Evolutionary conservation across 1,140 invertebrate species (phyloP).

Genomic region (Hycleus cichorii): DNA sequence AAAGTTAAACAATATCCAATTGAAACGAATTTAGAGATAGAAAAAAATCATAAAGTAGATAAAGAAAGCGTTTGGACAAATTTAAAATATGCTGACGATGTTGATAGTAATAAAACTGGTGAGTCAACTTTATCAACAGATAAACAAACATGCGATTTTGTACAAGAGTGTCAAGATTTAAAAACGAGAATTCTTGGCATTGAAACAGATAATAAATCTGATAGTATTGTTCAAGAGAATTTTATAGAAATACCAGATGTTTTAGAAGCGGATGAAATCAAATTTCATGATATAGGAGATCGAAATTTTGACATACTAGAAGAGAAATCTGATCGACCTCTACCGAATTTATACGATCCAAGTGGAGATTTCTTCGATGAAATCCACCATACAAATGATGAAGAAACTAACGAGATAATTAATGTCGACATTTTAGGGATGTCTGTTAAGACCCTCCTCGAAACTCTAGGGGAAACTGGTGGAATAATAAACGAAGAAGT

Average conservation of each 20-base stretch:
- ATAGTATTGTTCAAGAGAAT: background rate
- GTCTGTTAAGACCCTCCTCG: no score
- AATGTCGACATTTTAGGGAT: no score
- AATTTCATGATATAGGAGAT: background rate
- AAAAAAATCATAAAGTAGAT: background rate
- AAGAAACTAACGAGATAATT: background rate
- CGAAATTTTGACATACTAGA: background rate
- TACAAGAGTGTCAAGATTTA: conserved; percentile 15
- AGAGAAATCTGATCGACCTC: background rate
- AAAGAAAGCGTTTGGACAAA: conserved; percentile 21
- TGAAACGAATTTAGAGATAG: background rate
- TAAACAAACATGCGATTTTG: conserved; percentile 5
- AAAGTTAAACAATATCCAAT: background rate
- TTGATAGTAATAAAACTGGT: background rate
- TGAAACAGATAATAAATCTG: background rate
- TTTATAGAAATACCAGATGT: background rate
- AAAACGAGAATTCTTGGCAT: conserved; percentile 4
- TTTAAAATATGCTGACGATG: conserved; percentile 21
- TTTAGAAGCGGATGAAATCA: background rate
- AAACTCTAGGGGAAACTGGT: no score
- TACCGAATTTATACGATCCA: conserved; percentile 3
- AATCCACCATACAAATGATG: background rate
- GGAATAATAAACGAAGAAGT: no score
- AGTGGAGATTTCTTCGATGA: conserved; percentile 7
- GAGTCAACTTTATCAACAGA: background rate